phyloP scores from a whole-genome alignment of 37 sponge, comb jelly and placozoan species.

The Dysidea cf. avara region DNA sequence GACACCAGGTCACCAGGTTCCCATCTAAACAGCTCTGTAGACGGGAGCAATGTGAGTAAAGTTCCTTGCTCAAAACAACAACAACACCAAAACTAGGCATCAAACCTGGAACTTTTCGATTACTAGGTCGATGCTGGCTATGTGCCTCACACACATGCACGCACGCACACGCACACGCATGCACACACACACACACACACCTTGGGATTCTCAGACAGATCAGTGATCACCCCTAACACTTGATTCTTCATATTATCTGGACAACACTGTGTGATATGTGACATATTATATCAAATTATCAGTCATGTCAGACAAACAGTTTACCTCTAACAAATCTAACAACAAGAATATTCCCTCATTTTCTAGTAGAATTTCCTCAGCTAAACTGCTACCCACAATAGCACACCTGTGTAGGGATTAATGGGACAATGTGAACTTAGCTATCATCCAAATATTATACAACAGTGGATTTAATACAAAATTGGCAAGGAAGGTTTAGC shows the following conservation, averaged over 20 bases:
- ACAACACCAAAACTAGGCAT: no score
- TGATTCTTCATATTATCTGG: slow-evolving; percentile 85
- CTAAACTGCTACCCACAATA: slow-evolving; percentile 72
- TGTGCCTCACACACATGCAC: not conserved
- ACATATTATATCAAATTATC: not conserved
- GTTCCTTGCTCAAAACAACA: no score
- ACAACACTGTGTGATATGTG: slow-evolving; percentile 49
- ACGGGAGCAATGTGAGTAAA: no score
- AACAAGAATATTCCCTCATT: slow-evolving; percentile 88
- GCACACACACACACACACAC: slow-evolving; percentile 37
- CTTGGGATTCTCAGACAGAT: slow-evolving; percentile 92
- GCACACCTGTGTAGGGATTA: slow-evolving; percentile 40
- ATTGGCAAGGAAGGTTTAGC: no score
- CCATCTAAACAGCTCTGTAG: no score
- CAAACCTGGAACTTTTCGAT: no score
- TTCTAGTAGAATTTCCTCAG: slow-evolving; percentile 94
- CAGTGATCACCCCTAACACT: slow-evolving; percentile 89
- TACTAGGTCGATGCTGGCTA: no score
- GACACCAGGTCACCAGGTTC: no score
- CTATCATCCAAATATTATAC: no score
- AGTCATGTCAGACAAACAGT: not conserved
- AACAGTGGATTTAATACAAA: no score
- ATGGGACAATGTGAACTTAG: no score
- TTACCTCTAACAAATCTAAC: slow-evolving; percentile 86
- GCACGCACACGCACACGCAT: slow-evolving; percentile 10